Conservation (phyloP, 2,797 vertebrate genomes). For the Dryobates pubescens region DNA sequence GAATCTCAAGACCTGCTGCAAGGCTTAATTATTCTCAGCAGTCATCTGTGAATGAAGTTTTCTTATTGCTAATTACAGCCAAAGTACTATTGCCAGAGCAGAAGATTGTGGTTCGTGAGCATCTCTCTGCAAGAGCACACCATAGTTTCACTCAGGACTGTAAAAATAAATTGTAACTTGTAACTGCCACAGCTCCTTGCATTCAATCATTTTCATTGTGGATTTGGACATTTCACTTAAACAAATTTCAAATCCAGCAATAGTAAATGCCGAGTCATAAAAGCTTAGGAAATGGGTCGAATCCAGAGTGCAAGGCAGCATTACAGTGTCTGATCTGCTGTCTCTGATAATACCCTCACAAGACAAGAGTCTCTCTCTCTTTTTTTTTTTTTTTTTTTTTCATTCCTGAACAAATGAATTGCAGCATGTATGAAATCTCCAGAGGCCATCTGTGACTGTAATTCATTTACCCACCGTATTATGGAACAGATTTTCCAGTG, state of each 20-base stretch:
- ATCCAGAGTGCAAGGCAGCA: conserved; percentile 48
- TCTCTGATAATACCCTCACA: conserved; percentile 60
- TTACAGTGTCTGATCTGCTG: conserved; percentile 62
- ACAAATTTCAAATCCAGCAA: conserved; percentile 41
- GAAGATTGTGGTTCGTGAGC: neutral
- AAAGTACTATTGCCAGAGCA: neutral
- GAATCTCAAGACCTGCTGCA: neutral
- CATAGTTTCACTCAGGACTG: neutral
- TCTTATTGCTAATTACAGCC: neutral
- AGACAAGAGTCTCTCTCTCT: neutral
- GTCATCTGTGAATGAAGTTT: neutral
- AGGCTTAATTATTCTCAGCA: neutral
- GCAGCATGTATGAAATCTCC: conserved; percentile 66
- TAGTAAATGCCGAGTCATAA: conserved; percentile 65
- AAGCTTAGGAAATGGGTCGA: conserved; percentile 45
- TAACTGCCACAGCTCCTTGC: neutral
- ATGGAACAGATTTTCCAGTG: conserved; percentile 55
- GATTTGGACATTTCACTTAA: conserved; percentile 1
- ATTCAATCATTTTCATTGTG: conserved; percentile 18
- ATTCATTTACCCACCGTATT: conserved; percentile 46
- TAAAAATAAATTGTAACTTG: conserved; percentile 34
- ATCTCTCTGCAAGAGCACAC: neutral
- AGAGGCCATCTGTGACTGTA: conserved; percentile 60
- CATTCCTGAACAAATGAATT: conserved; percentile 52
- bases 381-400: neutral